Evolutionary conservation across 2,797 vertebrate species (phyloP).

Genomic region (Spondyliosoma cantharus): DNA sequence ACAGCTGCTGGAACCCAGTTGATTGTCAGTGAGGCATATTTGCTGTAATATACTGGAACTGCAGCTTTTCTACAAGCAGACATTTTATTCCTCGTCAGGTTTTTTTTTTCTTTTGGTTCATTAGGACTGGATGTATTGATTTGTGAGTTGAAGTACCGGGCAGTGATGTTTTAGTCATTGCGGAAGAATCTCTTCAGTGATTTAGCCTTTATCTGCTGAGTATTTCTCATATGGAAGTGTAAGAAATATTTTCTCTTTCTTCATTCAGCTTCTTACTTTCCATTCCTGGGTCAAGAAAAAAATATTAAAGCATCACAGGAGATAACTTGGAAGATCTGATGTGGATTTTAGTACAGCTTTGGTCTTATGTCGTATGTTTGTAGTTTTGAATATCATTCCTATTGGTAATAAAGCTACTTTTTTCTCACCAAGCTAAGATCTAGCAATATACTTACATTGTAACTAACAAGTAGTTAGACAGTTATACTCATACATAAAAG

Average conservation of each 20-base stretch:
- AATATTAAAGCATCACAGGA: slow-evolving; percentile 3
- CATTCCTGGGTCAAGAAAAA: neutral
- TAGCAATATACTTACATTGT: too few species aligned
- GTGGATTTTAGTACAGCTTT: neutral
- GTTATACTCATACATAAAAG: too few species aligned
- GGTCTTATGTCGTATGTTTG: neutral
- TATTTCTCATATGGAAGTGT: neutral
- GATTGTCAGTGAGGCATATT: slow-evolving; percentile 65
- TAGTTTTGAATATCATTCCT: neutral
- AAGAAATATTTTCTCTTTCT: neutral
- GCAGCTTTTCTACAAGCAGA: slow-evolving; percentile 32
- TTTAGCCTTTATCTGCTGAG: slow-evolving; percentile 7
- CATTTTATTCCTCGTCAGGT: slow-evolving; percentile 35
- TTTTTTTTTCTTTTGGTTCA: slow-evolving; percentile 15
- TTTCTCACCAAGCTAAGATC: neutral
- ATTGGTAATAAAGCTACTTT: neutral
- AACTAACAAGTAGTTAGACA: neutral
- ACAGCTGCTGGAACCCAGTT: slow-evolving; percentile 62
- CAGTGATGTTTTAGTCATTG: slow-evolving; percentile 25
- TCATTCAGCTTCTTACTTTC: neutral
- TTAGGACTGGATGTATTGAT: slow-evolving; percentile 45
- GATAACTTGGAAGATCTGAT: neutral
- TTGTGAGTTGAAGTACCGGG: slow-evolving; percentile 33
- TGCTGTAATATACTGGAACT: slow-evolving; percentile 26
- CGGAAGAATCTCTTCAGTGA: slow-evolving; percentile 16